Evolutionary conservation across 2,113 vertebrate genomes (phyloP), one percentile per base, ranked within the genome.

Genomic region (Pogonocichla stellata): DNA sequence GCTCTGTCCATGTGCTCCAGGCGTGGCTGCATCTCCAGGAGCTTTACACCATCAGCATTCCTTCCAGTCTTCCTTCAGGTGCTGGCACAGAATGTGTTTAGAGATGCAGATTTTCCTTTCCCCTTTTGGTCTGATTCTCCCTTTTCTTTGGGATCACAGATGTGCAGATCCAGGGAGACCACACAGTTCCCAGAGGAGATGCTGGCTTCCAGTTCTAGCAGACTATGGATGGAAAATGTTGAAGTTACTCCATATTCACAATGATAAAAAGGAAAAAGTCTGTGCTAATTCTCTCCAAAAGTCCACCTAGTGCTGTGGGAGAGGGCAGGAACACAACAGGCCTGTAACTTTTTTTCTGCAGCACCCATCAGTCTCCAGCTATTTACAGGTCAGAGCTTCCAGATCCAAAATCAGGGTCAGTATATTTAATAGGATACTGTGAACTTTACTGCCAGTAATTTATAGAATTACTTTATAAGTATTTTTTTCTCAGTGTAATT

Each of bases 21-120:
- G 18, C 0, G 0, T 19, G 85, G 45, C n/a, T 67, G 25, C 33
- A 38, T 9, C 40, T 75, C 0, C 0, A 56, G 22, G 1, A 34
- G 45, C 19, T 84, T 82, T 26, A 50, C 14, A 16, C 5, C 9
- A 10, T 28, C 57, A 36, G 19, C 24, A 7, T 60, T 92, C 51
- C 81, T 64, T 69, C n/a, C 62, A 65, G 28, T 13, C 47, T 45
- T 66, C 34, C 9, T 22, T 43, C 60, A 78, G 56, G 26, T 77
- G 54, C 51, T 77, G 58, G 50, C 82, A 58, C 23, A 19, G 4
- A 33, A 18, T 20, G 5, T 58, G 19, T 84, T 67, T 80, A 51
- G 8, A 48, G 61, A 80, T 16, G 48, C 40, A n/a, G 34, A 80
- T 43, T 88, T 89, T 90, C 67, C 71, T 38, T 38, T 38, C 38